Base-by-base conservation (phyloP, 2,888 invertebrate species). In the Sclerodermus sp. region DNA sequence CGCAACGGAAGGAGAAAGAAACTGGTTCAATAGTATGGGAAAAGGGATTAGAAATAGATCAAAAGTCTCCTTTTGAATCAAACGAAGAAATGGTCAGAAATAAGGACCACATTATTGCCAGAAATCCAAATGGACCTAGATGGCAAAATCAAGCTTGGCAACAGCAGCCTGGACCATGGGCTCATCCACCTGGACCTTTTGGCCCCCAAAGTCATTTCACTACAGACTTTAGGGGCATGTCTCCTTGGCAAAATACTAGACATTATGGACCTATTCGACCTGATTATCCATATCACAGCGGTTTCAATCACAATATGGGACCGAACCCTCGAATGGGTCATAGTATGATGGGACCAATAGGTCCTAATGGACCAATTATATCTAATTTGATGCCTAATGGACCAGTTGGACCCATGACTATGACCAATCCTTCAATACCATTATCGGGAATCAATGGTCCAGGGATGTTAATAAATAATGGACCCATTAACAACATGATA, bases 1-100 rank as follows among this genome's bases (percentile, higher is more conserved):
- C 89, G 0, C 87, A 90, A 62, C 83, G 88, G 42, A 85, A 86
- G 32, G 90, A 89, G 51, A 85, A 85, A 16, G 86, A 86, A 68
- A 81, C 82, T 38, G 82, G 82, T 9, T 61, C 72, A 1, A 61
- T 70, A 12, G 67, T 74, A 13, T 76, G 75, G 76, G 74, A 71
- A 41, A 72, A 67, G 38, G 68, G 68, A 13, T 58, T 67, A 1
- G 67, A 66, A 5, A 50, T 69, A 42, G 66, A 65, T 39, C 51
- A 66, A 1, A 47, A 63, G 0, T 49, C 68, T 2, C 52, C 49
- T 10, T 73, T 69, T 29, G 68, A 66, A 47, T 68, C 68, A 66
- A 74, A 49, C 59, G 82, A 60, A 70, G n/a, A n/a, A n/a, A n/a
- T n/a, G n/a, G n/a, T n/a, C 79, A 73, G 70, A 34, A 59, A 45